Evolutionary conservation across 1,140 invertebrate genomes (phyloP).

Genomic region (Hirudo medicinalis): DNA sequence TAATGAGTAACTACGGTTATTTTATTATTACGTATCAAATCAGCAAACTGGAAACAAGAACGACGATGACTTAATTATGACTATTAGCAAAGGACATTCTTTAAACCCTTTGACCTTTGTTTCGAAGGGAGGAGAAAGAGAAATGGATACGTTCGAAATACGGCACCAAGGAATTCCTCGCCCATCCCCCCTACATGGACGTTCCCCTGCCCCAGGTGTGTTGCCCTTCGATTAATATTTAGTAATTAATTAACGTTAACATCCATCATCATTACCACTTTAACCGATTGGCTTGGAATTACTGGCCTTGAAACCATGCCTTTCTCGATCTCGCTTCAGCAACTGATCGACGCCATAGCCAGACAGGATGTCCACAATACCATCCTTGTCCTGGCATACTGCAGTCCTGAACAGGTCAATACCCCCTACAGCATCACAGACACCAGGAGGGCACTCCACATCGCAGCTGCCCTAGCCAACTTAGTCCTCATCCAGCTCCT

Average conservation of each 20-base stretch:
- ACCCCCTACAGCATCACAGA: constrained; percentile 56
- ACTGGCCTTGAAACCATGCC: too few species aligned
- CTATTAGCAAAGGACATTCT: too few species aligned
- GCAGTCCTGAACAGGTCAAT: constrained; percentile 46
- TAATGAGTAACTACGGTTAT: too few species aligned
- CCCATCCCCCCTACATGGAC: constrained; percentile 44
- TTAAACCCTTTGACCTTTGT: too few species aligned
- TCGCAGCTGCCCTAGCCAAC: constrained; percentile 76
- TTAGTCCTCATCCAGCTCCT: constrained; percentile 76
- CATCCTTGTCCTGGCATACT: constrained; percentile 45
- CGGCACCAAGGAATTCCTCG: constrained; percentile 69
- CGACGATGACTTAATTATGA: too few species aligned
- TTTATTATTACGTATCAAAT: too few species aligned
- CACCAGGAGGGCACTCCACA: constrained; percentile 65
- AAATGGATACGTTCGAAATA: constrained; percentile 77
- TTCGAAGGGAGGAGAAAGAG: constrained; percentile 61
- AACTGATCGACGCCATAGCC: constrained; percentile 62
- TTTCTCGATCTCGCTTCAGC: too few species aligned
- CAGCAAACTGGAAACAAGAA: too few species aligned
- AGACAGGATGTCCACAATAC: constrained; percentile 45
- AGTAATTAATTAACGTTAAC: too few species aligned
- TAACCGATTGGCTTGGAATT: too few species aligned
- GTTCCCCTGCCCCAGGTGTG: constrained; percentile 41
- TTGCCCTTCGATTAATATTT: not conserved
- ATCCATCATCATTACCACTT: not conserved